Percentiles rank a stretch among this genome's conserved stretches.
These are phyloP conservation scores for Papilio polytes DNA, from an alignment of 1,140 invertebrate species.

Conservation along the genomic window DNA sequence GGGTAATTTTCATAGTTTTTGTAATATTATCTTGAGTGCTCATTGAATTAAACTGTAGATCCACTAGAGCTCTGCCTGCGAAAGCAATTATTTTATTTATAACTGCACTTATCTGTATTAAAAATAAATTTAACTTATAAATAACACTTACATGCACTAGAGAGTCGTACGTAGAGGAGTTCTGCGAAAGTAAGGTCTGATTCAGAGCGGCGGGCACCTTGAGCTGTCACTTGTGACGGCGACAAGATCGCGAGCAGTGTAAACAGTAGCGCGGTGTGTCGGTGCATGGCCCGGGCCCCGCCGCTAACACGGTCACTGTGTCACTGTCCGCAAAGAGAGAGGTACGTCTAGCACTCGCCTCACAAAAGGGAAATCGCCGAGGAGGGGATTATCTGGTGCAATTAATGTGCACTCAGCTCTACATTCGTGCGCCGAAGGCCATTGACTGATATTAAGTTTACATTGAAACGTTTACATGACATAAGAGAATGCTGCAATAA, in stretches of 20 bases:
- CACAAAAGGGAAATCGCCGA: constrained; percentile 50
- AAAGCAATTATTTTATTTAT: constrained; percentile 40
- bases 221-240: constrained; percentile 44
- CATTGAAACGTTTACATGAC: constrained; percentile 1
- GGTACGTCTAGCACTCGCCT: constrained; percentile 57
- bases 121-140: constrained; percentile 31
- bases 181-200: constrained; percentile 71
- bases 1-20: constrained; percentile 74
- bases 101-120: background rate
- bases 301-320: constrained; percentile 75
- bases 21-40: constrained; percentile 65
- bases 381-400: constrained; percentile 71
- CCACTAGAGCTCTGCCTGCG: constrained; percentile 75
- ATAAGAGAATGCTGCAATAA: background rate
- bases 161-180: constrained; percentile 72
- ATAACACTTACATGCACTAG: constrained; percentile 74
- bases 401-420: constrained; percentile 49
- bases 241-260: constrained; percentile 54
- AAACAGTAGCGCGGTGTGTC: constrained; percentile 52
- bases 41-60: constrained; percentile 64
- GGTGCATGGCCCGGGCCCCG: constrained; percentile 70
- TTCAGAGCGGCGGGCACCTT: constrained; percentile 42
- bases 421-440: constrained; percentile 62
- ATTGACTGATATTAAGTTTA: constrained; percentile 43
- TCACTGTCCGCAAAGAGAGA: constrained; percentile 78